These are phyloP conservation scores for Cyprinodon diabolis DNA, from an alignment of 2,797 vertebrate species.

Conservation along the genomic window DNA sequence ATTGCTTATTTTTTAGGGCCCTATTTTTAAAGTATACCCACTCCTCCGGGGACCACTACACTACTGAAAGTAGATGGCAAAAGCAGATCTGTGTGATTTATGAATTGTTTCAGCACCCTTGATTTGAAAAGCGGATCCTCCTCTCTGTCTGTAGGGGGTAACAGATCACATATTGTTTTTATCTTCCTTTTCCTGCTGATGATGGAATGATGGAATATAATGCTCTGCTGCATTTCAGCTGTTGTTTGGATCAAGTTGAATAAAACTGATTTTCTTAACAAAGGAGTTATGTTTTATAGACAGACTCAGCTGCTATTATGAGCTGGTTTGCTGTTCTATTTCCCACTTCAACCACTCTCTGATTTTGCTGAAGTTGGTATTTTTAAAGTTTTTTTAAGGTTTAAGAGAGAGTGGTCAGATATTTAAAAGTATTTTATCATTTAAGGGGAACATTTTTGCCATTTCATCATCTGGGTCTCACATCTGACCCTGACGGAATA, in stretches of 20 bases:
- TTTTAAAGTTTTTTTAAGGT: background rate
- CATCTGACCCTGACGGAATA: no score
- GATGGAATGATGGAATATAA: background rate
- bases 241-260: background rate
- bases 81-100: background rate
- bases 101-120: background rate
- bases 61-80: background rate
- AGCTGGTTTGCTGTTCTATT: no score
- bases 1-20: no score
- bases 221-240: background rate
- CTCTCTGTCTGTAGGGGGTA: constrained; percentile 59
- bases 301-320: no score
- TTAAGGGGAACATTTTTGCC: background rate
- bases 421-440: background rate
- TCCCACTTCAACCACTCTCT: no score
- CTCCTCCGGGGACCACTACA: no score
- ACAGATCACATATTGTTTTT: constrained; percentile 38
- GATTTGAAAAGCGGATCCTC: background rate
- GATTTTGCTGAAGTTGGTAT: no score
- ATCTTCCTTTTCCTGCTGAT: background rate
- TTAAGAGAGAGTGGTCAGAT: background rate
- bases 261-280: background rate
- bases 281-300: no score
- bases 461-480: no score
- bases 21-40: no score